Base-by-base conservation (phyloP, 1,140 invertebrate species). In the Battus philenor region DNA sequence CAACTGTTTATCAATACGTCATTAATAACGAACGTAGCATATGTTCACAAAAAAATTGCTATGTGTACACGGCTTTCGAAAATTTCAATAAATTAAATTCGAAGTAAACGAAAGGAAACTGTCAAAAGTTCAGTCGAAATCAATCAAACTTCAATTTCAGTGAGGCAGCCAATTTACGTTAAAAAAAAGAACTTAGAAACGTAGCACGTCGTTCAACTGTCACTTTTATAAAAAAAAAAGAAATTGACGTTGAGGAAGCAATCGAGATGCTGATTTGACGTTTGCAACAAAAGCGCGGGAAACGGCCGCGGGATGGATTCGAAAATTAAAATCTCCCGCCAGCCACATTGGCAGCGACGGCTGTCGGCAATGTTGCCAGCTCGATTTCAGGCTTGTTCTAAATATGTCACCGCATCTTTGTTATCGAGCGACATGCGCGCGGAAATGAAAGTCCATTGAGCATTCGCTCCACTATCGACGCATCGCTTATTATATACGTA, bases 341-440 rank as follows among this genome's bases (percentile, higher is more conserved):
- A 56, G 67, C 54, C 67, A 56, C 50, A 56, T 54, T 60, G 63
- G 50, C 59, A 51, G 43, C 79, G 75, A 76, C 75, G 69, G 44
- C 31, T 46, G 26, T 39, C 38, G 50, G 52, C 57, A 47, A 59
- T 63, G 64, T 65, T 67, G 70, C 75, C 79, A 72, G 60, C 72
- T 78, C 80, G 77, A 77, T 84, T 84, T 84, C 80, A 81, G 80
- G 80, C 77, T 80, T 81, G 80, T 84, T 84, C 80, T 84, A 84
- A 84, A 84, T 81, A 81, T 81, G 77, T 84, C 80, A 78, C 68
- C 75, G 78, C 58, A 76, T 75, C 80, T 84, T 84, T 84, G 80
- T 84, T 77, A 81, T 79, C 76, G 63, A 44, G 57, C 58, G 72
- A 74, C 77, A 66, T 79, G 70, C 56, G 68, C 68, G 69, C 75